Conservation (phyloP, 2,797 vertebrate genomes). For the Tamandua tetradactyla region DNA sequence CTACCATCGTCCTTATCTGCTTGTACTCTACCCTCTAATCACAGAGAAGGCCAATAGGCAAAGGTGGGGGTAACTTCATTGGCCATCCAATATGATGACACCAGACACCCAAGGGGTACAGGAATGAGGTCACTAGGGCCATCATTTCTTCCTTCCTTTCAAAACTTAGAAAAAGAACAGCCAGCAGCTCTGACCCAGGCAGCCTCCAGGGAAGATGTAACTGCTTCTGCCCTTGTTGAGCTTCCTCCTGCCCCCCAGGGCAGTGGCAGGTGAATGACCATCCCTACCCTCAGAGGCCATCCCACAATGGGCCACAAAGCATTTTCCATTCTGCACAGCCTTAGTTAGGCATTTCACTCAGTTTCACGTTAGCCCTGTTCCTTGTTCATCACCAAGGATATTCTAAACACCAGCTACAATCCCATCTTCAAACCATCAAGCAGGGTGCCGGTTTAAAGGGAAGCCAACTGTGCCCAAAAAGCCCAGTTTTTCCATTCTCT, state of each 20-base stretch:
- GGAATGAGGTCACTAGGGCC: not conserved
- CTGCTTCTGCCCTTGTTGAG: not conserved
- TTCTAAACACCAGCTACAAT: not conserved
- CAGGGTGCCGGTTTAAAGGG: too few species aligned
- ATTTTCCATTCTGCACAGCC: not conserved
- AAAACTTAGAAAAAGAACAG: not conserved
- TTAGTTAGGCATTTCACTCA: too few species aligned
- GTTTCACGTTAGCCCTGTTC: too few species aligned
- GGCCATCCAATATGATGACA: too few species aligned
- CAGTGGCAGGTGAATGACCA: constrained; percentile 58
- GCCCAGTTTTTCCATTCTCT: not conserved
- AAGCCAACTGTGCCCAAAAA: too few species aligned
- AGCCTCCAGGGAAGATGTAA: constrained; percentile 50
- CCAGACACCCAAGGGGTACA: not conserved
- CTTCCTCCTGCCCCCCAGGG: not conserved
- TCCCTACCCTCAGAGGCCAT: not conserved
- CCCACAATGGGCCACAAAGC: too few species aligned
- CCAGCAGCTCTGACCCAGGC: not conserved
- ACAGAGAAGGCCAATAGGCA: too few species aligned
- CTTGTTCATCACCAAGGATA: not conserved
- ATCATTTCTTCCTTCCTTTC: not conserved
- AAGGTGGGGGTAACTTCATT: too few species aligned
- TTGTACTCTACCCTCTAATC: too few species aligned
- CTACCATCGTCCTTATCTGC: too few species aligned
- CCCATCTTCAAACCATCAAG: not conserved